phyloP scores from a whole-genome alignment of 1,140 invertebrate genomes.

The Drosophila kurseongensis region DNA sequence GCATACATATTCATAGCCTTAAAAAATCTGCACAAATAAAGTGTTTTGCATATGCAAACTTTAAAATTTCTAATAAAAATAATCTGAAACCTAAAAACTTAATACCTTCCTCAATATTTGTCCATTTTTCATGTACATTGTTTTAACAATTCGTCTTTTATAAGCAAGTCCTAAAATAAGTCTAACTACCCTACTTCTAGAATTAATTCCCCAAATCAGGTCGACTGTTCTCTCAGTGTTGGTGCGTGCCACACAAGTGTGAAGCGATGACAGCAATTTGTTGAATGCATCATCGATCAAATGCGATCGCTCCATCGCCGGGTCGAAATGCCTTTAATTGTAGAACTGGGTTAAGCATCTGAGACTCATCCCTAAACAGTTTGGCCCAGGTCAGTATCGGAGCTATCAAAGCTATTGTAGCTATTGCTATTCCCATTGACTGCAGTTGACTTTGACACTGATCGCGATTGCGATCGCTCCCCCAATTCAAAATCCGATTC shows the following conservation, averaged over 20 bases:
- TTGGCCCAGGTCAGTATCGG: slow-evolving; percentile 41
- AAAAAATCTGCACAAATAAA: too few species aligned
- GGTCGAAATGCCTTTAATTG: slow-evolving; percentile 70
- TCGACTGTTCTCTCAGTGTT: slow-evolving; percentile 12
- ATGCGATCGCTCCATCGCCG: slow-evolving; percentile 14
- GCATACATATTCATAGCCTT: too few species aligned
- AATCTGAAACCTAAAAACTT: too few species aligned
- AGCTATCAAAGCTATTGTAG: background rate
- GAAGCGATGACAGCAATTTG: slow-evolving; percentile 61
- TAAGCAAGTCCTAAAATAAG: too few species aligned
- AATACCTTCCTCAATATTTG: too few species aligned
- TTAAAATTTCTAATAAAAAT: too few species aligned
- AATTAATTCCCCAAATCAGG: background rate
- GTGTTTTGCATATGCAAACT: too few species aligned
- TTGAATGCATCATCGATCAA: slow-evolving; percentile 68
- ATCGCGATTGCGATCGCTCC: slow-evolving; percentile 42
- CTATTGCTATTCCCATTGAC: slow-evolving; percentile 24
- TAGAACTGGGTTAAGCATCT: slow-evolving; percentile 78
- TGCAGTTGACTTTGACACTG: slow-evolving; percentile 75
- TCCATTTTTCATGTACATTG: too few species aligned
- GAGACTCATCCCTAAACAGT: slow-evolving; percentile 78
- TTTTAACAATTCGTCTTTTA: too few species aligned
- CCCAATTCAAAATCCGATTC: slow-evolving; percentile 31
- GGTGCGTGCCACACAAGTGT: slow-evolving; percentile 68
- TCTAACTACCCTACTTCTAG: too few species aligned